Evolutionary conservation across 2,113 vertebrate genomes (phyloP), one percentile per base, ranked within the genome.

Genomic region (Halichoerus grypus): DNA sequence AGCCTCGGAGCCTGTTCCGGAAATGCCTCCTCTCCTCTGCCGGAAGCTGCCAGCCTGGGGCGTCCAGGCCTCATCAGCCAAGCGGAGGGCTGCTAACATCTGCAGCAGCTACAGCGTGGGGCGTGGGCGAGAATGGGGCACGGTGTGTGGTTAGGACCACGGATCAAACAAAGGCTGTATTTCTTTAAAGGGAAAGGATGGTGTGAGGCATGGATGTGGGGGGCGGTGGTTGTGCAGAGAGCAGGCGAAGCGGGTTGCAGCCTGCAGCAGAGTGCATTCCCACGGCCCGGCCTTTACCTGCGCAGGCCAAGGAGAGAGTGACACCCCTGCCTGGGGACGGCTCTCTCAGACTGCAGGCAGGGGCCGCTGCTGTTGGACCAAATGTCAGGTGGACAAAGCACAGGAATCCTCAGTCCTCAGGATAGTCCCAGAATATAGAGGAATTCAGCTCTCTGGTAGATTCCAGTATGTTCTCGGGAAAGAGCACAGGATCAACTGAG

Each of bases 61-160:
- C 1, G 8, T 53, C 67, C 4, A 11, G 42, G 61, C 21, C 28
- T 55, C 18, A 4, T 69, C 59, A 7, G 88, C 59, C 2, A 2
- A 33, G 26, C 67, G 13, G 4, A 16, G 74, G 61, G 72, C 46
- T n/a, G 42, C 61, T 10, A 3, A 33, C 26, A 14, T 12, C 19
- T 22, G 2, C 28, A 49, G 21, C n/a, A 15, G 22, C 83, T 61
- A 4, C 0, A 12, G 16, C 16, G 0, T 4, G 31, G 79, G 24
- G 33, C 0, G 0, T 28, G 53, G 19, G 36, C 11, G 1, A 1
- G 11, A 42, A 19, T 1, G 2, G 1, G 5, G 31, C 9, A 1
- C 13, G 72, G 42, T 4, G 5, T n/a, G 33, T 24, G 21, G 53
- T 21, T 69, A 24, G 4, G 61, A 14, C 28, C 33, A 33, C 39